Conservation (phyloP, 2,888 invertebrate genomes). For the Eupsilia transversa region DNA sequence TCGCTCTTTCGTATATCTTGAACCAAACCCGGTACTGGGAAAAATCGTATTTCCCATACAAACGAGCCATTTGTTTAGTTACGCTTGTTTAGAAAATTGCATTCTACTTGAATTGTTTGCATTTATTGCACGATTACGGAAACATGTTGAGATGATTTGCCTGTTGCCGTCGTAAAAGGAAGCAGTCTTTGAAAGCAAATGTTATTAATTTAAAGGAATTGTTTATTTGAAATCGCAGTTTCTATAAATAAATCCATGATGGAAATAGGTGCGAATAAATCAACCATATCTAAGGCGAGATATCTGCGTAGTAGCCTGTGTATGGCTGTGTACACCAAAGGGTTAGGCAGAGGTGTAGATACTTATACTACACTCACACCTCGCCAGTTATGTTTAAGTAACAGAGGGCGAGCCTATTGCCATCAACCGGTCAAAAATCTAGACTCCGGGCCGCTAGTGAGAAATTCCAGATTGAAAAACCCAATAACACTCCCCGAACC, state of each 20-base stretch:
- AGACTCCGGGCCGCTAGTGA: too few relatives aligned
- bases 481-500: too few relatives aligned
- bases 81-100: constrained; percentile 71
- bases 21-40: constrained; percentile 29
- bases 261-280: neutral
- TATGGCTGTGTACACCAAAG: too few relatives aligned
- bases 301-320: too few relatives aligned
- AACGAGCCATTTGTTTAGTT: constrained; percentile 66
- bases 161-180: constrained; percentile 15
- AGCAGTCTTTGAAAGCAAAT: neutral
- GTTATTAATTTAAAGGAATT: neutral
- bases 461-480: too few relatives aligned
- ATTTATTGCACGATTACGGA: constrained; percentile 58
- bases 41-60: constrained; percentile 66
- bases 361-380: too few relatives aligned
- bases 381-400: too few relatives aligned
- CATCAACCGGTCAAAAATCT: too few relatives aligned
- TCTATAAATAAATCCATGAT: neutral
- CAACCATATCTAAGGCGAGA: too few relatives aligned
- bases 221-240: neutral
- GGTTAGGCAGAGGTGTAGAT: too few relatives aligned
- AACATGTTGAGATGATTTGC: constrained; percentile 43
- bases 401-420: too few relatives aligned
- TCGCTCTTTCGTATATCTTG: constrained; percentile 19
- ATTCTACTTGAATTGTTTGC: constrained; percentile 57